Evolutionary conservation across 2,113 vertebrate genomes (phyloP).

Genomic region (Lophius piscatorius): DNA sequence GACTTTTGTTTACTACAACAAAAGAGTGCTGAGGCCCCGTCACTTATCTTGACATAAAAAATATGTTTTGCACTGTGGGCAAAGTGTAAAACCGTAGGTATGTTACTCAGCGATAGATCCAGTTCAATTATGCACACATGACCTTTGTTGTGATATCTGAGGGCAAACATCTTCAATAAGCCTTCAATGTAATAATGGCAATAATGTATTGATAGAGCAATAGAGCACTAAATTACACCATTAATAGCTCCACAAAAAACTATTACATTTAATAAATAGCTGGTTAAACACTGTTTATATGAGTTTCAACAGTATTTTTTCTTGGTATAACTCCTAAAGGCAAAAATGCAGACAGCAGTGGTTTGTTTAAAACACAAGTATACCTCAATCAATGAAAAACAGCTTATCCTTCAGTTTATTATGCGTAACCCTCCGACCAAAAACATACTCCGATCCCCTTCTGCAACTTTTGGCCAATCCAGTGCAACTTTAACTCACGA

Average conservation of each 20-base stretch:
- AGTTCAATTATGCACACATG: constrained; percentile 33
- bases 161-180: not conserved
- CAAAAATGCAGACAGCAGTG: too few relatives aligned
- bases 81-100: constrained; percentile 21
- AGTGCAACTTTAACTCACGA: too few relatives aligned
- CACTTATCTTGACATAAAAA: too few relatives aligned
- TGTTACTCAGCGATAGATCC: not conserved
- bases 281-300: constrained; percentile 10
- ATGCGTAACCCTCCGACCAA: not conserved
- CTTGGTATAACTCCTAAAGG: constrained; percentile 31
- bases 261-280: constrained; percentile 57
- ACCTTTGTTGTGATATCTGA: constrained; percentile 23
- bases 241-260: constrained; percentile 38
- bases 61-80: too few relatives aligned
- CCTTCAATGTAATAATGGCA: constrained; percentile 19
- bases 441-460: constrained; percentile 9
- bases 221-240: constrained; percentile 20
- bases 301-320: constrained; percentile 15
- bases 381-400: constrained; percentile 5
- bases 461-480: too few relatives aligned
- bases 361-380: constrained; percentile 12
- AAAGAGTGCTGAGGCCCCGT: not conserved
- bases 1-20: constrained; percentile 9
- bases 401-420: not conserved
- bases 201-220: constrained; percentile 62